A percentile compares a stretch with the other conserved stretches of the same genome.
phyloP scores from a whole-genome alignment of 2,797 vertebrate genomes.

The Clamator glandarius region DNA sequence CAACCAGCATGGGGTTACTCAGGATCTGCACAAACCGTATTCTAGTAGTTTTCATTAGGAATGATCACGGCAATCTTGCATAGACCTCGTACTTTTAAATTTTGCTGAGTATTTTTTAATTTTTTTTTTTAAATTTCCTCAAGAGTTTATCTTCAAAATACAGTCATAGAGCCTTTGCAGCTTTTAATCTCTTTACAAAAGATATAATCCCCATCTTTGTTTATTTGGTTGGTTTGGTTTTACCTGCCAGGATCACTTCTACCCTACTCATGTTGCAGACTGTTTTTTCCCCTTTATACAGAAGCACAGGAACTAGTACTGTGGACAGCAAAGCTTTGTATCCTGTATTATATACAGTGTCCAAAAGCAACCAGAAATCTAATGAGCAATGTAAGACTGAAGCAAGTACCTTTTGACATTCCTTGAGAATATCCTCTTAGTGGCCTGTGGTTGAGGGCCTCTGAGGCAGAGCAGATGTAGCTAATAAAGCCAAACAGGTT shows the following conservation, averaged over 20 bases:
- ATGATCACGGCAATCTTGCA: slow-evolving; percentile 5
- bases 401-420: not conserved
- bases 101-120: not conserved
- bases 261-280: not conserved
- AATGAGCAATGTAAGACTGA: not conserved
- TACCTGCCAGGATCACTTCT: not conserved
- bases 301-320: not conserved
- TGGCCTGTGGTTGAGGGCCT: accelerated
- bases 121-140: not conserved
- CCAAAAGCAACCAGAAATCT: not conserved
- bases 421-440: not conserved
- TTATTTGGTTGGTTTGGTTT: not conserved
- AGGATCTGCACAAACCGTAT: not conserved
- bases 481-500: not conserved
- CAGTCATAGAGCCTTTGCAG: not conserved
- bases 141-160: not conserved
- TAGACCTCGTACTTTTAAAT: not conserved
- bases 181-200: not conserved
- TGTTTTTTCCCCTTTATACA: not conserved
- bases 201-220: not conserved
- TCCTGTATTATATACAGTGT: not conserved
- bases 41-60: slow-evolving; percentile 28
- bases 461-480: not conserved
- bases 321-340: not conserved
- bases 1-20: slow-evolving; percentile 31